Conservation (phyloP, 1,140 invertebrate genomes). For the Euura lappo region DNA sequence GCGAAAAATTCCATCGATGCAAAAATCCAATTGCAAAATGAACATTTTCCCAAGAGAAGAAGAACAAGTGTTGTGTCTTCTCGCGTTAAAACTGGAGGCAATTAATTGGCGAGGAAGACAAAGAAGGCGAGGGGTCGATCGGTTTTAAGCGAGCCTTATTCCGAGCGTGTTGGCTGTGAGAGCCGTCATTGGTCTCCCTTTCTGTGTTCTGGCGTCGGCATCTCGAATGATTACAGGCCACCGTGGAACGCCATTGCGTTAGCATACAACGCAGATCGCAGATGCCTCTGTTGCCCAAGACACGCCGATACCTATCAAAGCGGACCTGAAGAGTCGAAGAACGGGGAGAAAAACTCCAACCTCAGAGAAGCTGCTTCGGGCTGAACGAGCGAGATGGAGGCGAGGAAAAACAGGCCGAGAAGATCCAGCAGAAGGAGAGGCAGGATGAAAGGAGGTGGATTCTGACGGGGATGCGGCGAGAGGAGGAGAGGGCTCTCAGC, state of each 20-base stretch:
- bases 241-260: background rate
- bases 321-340: constrained; percentile 17
- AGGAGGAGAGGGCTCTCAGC: constrained; percentile 35
- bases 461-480: constrained; percentile 20
- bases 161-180: no score
- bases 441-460: constrained; percentile 19
- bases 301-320: constrained; percentile 32
- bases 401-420: constrained; percentile 27
- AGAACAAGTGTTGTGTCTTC: no score
- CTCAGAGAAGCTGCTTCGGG: no score
- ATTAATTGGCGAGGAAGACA: no score
- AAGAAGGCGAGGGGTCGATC: no score
- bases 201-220: background rate
- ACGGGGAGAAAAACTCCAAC: background rate
- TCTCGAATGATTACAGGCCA: constrained; percentile 1
- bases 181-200: no score
- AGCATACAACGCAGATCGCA: constrained; percentile 2
- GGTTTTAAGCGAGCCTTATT: no score
- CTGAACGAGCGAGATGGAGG: constrained; percentile 25
- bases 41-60: no score
- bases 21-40: no score
- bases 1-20: no score
- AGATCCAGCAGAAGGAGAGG: background rate
- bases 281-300: background rate
- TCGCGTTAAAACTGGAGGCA: no score